A percentile compares a stretch with the other conserved stretches of the same genome.
These are phyloP conservation scores for Gorsachius goisagi DNA, from an alignment of 2,113 vertebrate species.

Conservation along the genomic window DNA sequence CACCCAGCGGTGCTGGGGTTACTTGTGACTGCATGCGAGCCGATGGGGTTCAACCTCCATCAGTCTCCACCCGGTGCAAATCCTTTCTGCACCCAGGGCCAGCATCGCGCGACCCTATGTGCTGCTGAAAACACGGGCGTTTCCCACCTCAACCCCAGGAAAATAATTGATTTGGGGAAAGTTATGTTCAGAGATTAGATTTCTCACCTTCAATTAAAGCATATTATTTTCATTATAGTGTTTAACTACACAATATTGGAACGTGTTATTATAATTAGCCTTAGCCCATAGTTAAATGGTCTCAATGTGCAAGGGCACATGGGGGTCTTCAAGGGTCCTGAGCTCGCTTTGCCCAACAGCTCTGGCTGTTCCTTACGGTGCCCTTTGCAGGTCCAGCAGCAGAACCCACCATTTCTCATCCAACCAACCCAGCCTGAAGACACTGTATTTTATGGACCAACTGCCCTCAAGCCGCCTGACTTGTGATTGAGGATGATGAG, in stretches of 20 bases:
- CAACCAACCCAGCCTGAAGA: fast-evolving
- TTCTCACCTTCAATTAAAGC: not conserved
- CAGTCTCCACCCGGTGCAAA: fast-evolving
- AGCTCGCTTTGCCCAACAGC: fast-evolving
- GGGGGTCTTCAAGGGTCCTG: not conserved
- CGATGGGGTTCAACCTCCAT: fast-evolving
- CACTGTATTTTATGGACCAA: fast-evolving
- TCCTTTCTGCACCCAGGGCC: not conserved
- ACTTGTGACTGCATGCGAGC: not conserved
- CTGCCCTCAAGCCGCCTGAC: fast-evolving
- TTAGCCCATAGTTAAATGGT: fast-evolving
- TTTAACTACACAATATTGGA: not conserved
- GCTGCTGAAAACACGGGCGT: fast-evolving
- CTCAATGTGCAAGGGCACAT: fast-evolving
- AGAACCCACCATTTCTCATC: not conserved
- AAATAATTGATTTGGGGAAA: fast-evolving
- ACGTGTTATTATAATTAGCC: not conserved
- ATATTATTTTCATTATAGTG: not conserved
- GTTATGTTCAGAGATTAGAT: fast-evolving
- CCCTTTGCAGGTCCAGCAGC: not conserved
- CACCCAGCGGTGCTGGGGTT: not conserved
- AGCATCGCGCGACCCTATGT: fast-evolving
- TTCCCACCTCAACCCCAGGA: not conserved
- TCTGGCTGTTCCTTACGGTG: fast-evolving
- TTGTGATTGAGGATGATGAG: fast-evolving